A percentile compares a stretch with the other conserved stretches of the same genome.
These are phyloP conservation scores for Cryptoblepharus egeriae DNA, from an alignment of 2,797 vertebrate species.

Conservation along the genomic window DNA sequence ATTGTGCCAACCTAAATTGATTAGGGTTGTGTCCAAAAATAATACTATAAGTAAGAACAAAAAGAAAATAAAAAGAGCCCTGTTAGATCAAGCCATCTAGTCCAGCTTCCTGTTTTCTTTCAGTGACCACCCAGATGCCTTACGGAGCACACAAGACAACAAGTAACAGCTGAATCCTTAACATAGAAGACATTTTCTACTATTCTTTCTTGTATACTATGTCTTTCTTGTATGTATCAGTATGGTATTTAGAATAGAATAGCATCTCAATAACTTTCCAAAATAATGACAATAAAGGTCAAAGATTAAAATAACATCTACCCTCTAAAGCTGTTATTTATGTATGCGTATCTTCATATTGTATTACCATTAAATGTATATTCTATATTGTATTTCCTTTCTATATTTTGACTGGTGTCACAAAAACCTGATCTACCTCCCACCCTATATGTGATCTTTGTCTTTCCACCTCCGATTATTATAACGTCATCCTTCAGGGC, in stretches of 20 bases:
- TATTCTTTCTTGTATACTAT: not conserved
- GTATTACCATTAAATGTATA: no score
- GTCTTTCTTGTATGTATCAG: no score
- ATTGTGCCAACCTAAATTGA: no score
- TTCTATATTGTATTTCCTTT: not conserved
- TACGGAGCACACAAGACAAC: no score
- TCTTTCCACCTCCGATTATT: not conserved
- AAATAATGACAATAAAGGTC: not conserved
- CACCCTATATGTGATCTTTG: not conserved
- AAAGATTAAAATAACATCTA: not conserved
- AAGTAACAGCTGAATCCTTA: not conserved
- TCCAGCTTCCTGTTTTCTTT: no score
- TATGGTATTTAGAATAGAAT: not conserved
- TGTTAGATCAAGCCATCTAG: no score
- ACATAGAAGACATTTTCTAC: not conserved
- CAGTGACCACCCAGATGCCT: no score
- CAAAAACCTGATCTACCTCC: not conserved
- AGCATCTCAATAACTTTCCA: not conserved
- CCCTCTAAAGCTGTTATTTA: no score
- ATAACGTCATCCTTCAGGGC: conserved; percentile 16
- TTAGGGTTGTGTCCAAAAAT: no score
- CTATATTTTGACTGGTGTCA: not conserved
- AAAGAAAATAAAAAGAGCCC: no score
- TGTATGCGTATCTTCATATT: not conserved
- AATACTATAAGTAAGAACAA: not conserved